Base-by-base conservation (phyloP, 53 echinoderm and acorn worm genomes). In the Holothuria leucospilota region DNA sequence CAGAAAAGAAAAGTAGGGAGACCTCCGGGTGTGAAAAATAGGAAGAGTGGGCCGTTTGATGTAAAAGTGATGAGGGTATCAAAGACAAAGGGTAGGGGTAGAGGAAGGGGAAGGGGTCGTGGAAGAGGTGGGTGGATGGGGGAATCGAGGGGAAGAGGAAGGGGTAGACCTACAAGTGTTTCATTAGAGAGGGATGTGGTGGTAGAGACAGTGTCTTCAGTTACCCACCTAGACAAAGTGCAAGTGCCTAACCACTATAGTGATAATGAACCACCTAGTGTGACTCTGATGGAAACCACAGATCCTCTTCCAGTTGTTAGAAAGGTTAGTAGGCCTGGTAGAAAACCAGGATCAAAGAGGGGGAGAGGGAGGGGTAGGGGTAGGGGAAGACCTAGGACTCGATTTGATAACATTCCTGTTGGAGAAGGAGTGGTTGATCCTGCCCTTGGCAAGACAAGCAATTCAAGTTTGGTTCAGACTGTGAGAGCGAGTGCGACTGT, bases 21-120 rank as follows among this genome's bases (percentile, higher is more conserved):
- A 46, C 84, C 84, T 14, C 66, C 46, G 0, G 68, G 68, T n/a
- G 24, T 29, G 21, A 83, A 65, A 67, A 67, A 67, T 66, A 64
- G 65, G 18, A 67, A 49, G 49, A 39, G n/a, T 66, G 53, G 51
- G 25, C 42, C 65, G 8, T 83, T 83, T 83, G 84, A 46, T 13
- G 65, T 83, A 16, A 83, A 64, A 66, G 84, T 67, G 13, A 83
- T 66, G 84, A 83, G 18, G 27, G 34, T 83, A 52, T 28, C 84
- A 66, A 83, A 83, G 51, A 42, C 39, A 9, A 83, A 83, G 29
- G 29, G 80, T 12, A 61, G 80, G 59, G 80, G 80, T 9, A 80
- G 80, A 62, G 80, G 80, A 38, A 23, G 80, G 56, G 80, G 80
- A 15, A 28, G 61, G 29, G 56, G 61, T 29, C 30, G 30, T n/a